Evolutionary conservation across 2,888 invertebrate genomes (phyloP), one percentile per base, ranked within the genome.

Genomic region (Odontothrips loti): DNA sequence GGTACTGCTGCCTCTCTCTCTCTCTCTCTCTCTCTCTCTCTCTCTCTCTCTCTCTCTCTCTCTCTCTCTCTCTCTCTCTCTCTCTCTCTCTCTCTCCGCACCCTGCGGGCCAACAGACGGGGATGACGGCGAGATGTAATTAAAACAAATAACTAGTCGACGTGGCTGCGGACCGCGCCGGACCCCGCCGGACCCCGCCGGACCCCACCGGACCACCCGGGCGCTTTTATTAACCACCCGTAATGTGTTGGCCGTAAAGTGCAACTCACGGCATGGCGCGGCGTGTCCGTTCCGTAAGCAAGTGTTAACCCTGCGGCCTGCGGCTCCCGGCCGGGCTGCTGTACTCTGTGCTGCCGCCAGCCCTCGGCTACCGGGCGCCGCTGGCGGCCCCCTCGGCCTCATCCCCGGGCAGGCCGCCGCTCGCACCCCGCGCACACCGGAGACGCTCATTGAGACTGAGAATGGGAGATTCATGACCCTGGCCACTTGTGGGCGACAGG

Each of bases 41-140:
- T 80, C 80, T 68, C 75, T 75, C 34, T 29, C 80, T 47, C 80
- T 4, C 75, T 75, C 80, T 11, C 80, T 68, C 80, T 34, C 68
- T 80, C 80, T 20, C 80, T 47, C 78, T 75, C 43, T n/a, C 48
- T 17, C 29, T 48, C 80, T 20, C 47, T 20, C 47, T 11, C 48
- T 17, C 48, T 47, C 63, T 12, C 63, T 12, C 20, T n/a, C 63
- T 63, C 63, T 63, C 63, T 34, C 27, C 47, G 51, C 80, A 9
- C 34, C 80, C 17, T 43, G 34, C 34, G 34, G 51, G 51, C 51
- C 51, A 10, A 10, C 51, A 2, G 51, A 1, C 51, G 15, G 1
- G 6, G 15, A 6, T 75, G 68, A 75, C 23, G 68, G 27, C 68
- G 68, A n/a, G 68, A 75, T 27, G 68, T 75, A 75, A 75, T 75